Base-by-base conservation (phyloP, 2,797 vertebrate species). In the Geotrypetes seraphini region DNA sequence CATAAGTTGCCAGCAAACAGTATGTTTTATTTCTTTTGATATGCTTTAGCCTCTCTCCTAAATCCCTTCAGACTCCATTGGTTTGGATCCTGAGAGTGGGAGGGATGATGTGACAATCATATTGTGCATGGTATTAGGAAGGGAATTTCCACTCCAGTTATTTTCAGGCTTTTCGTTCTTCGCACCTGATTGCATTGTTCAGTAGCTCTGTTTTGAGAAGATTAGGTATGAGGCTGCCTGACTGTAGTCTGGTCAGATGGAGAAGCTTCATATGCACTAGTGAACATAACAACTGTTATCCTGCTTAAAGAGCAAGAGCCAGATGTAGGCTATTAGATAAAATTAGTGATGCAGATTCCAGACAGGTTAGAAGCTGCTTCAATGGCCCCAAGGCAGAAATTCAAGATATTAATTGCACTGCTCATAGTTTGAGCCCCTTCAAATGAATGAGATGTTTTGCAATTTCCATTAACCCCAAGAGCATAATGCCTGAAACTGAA, bases 331-430 rank as follows among this genome's bases (percentile, higher is more conserved):
- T 63, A 50, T 68, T 65, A 71, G 53, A 24, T 10, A 40, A 47
- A 61, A 66, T 67, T 69, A 75, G 58, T 26, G 37, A 60, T 50
- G 60, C 57, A 29, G 38, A 62, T 52, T 57, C 37, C 41, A 54
- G 43, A 57, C 48, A 49, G 57, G 43, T 60, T 67, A 58, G 45
- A 34, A 57, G 54, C 36, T 23, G 31, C 53, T 65, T 69, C 61
- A 43, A 11, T 51, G 64, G n/a, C n/a, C 63, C 36, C 9, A 49
- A 59, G 62, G 65, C 62, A 58, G 50, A 74, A 73, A 69, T 29
- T 50, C 53, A 57, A 59, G 38, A 59, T 72, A 71, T 69, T 75
- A 73, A 77, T 72, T 75, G 60, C 27, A 12, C 47, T 52, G 48
- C 53, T 74, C 59, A 60, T 43, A 58, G 40, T 50, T 60, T 53